Percentiles rank a stretch among this genome's conserved stretches.
Evolutionary conservation across 2,113 vertebrate genomes (phyloP).

Genomic region (Xiphias gladius): DNA sequence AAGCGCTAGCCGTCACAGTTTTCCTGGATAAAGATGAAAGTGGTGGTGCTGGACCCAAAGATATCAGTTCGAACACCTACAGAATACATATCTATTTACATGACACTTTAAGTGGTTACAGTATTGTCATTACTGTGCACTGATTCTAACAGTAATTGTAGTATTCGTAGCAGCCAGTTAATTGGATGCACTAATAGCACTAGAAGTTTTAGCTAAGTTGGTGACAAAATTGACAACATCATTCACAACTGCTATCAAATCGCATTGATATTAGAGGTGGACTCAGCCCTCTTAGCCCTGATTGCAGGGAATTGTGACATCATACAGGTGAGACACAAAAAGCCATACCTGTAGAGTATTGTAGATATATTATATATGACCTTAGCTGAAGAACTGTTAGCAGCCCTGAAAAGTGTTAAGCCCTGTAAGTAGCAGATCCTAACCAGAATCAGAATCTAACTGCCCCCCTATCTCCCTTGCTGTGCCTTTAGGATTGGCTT

Average conservation of each 20-base stretch:
- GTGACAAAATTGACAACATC: constrained; percentile 78
- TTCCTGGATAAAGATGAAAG: constrained; percentile 56
- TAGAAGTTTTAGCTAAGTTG: constrained; percentile 62
- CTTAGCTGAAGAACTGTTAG: constrained; percentile 73
- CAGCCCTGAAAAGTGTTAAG: constrained; percentile 80
- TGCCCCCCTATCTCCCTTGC: constrained; percentile 79
- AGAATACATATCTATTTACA: constrained; percentile 75
- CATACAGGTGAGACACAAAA: constrained; percentile 73
- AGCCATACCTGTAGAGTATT: constrained; percentile 67
- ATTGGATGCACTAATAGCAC: constrained; percentile 71
- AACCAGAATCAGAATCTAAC: constrained; percentile 64
- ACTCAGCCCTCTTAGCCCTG: constrained; percentile 75
- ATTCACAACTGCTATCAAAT: constrained; percentile 70
- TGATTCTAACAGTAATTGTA: constrained; percentile 78
- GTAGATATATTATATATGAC: constrained; percentile 52
- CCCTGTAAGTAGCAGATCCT: constrained; percentile 77
- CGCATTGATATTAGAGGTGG: constrained; percentile 56
- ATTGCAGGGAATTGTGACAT: constrained; percentile 71
- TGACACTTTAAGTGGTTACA: constrained; percentile 79
- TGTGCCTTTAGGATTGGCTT: constrained; percentile 77
- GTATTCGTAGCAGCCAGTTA: constrained; percentile 70
- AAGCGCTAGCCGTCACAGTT: constrained; percentile 64
- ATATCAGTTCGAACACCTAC: constrained; percentile 61
- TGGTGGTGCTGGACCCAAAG: constrained; percentile 42
- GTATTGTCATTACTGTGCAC: constrained; percentile 75